Conservation (phyloP, 2,113 vertebrate genomes). For the Channa maculata region DNA sequence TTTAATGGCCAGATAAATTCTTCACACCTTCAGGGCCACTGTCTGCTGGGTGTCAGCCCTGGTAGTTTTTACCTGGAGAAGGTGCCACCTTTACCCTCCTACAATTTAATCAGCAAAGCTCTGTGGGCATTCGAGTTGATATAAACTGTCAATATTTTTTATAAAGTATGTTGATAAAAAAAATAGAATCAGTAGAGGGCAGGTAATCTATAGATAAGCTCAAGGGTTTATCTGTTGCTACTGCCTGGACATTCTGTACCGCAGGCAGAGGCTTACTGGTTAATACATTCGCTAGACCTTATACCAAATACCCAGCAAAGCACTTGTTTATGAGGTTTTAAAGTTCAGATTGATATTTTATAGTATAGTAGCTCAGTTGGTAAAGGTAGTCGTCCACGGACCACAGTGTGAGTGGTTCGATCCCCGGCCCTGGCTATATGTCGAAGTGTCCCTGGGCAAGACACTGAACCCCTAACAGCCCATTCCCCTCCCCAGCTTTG, state of each 20-base stretch:
- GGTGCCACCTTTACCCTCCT: neutral
- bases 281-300: conserved; percentile 13
- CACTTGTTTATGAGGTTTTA: conserved; percentile 7
- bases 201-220: conserved; percentile 4
- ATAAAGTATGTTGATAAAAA: conserved; percentile 5
- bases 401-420: too few species aligned
- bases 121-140: conserved; percentile 18
- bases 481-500: too few species aligned
- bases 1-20: conserved; percentile 45
- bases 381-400: too few species aligned
- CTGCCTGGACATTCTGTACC: neutral
- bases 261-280: neutral
- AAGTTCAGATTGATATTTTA: neutral
- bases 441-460: too few species aligned
- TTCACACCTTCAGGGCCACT: conserved; percentile 29
- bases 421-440: too few species aligned
- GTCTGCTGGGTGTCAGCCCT: conserved; percentile 17
- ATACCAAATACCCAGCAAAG: conserved; percentile 8
- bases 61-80: neutral
- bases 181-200: conserved; percentile 21
- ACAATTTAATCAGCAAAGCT: conserved; percentile 37
- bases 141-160: conserved; percentile 24
- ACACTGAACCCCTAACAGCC: too few species aligned
- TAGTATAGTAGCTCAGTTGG: too few species aligned
- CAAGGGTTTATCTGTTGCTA: neutral